Evolutionary conservation across 23 tunicate species (phyloP).

Genomic region (Styela plicata): DNA sequence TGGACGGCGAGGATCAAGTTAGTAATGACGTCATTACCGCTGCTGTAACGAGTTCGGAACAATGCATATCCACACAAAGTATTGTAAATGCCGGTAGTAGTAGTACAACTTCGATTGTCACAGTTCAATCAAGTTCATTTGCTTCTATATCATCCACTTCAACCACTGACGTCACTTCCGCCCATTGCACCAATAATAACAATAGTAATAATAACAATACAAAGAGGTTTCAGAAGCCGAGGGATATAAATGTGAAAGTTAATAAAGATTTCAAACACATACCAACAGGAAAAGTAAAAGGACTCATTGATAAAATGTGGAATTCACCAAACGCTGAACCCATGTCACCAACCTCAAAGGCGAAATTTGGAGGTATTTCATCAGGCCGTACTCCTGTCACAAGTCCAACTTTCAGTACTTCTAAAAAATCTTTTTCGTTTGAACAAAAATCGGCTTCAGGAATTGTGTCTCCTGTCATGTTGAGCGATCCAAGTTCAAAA

Average conservation of each 20-base stretch:
- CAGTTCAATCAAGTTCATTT: constrained; percentile 10
- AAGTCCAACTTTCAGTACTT: not conserved
- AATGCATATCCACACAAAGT: not conserved
- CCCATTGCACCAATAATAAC: not conserved
- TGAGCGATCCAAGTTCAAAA: not conserved
- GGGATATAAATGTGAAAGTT: not conserved
- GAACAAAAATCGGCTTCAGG: not conserved
- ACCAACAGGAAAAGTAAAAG: constrained; percentile 15
- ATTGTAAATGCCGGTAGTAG: not conserved
- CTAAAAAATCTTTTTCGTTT: not conserved
- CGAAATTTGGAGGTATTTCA: not conserved
- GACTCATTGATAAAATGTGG: constrained; percentile 15
- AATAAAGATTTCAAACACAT: constrained; percentile 16
- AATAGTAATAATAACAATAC: not conserved
- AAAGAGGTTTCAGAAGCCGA: not conserved
- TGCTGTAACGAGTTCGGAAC: constrained; percentile 5
- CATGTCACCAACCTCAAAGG: not conserved
- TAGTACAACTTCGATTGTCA: not conserved
- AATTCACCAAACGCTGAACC: constrained; percentile 11
- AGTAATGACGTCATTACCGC: not conserved
- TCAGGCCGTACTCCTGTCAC: constrained; percentile 4
- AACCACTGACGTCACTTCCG: not conserved
- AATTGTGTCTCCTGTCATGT: not conserved
- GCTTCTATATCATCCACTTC: constrained; percentile 8
- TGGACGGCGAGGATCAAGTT: not conserved